phyloP scores from a whole-genome alignment of 2,797 vertebrate genomes.

The Natrix natrix region DNA sequence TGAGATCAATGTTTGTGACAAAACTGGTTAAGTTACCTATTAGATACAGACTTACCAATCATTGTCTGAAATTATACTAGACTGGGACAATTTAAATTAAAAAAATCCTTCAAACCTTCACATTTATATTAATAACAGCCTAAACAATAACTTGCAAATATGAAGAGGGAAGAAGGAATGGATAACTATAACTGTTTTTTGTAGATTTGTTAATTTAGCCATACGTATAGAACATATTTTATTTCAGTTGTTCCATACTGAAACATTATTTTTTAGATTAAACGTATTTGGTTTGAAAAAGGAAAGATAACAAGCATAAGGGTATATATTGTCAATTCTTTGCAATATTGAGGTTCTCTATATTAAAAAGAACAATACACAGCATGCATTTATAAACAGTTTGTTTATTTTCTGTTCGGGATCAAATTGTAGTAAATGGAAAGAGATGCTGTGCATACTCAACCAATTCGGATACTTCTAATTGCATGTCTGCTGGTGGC shows the following conservation, averaged over 20 bases:
- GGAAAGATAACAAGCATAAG: fast-evolving
- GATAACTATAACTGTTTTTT: not conserved
- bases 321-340: not conserved
- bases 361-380: not conserved
- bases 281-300: fast-evolving
- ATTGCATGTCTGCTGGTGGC: not conserved
- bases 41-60: not conserved
- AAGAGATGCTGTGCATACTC: not conserved
- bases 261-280: fast-evolving
- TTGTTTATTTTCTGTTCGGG: not conserved
- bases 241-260: fast-evolving
- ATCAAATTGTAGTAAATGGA: not conserved
- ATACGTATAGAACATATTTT: not conserved
- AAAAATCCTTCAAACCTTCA: fast-evolving
- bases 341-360: fast-evolving
- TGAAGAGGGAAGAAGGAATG: not conserved
- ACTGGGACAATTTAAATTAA: not conserved
- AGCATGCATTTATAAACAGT: not conserved
- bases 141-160: not conserved
- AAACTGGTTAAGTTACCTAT: not conserved
- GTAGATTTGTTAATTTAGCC: not conserved
- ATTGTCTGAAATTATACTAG: not conserved
- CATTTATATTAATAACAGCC: not conserved
- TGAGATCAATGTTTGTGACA: not conserved
- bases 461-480: not conserved